Percentiles rank a stretch among this genome's conserved stretches.
These are phyloP conservation scores for Ophioderma brevispina DNA, from an alignment of 35 echinoderm and acorn worm genomes.

Conservation along the genomic window DNA sequence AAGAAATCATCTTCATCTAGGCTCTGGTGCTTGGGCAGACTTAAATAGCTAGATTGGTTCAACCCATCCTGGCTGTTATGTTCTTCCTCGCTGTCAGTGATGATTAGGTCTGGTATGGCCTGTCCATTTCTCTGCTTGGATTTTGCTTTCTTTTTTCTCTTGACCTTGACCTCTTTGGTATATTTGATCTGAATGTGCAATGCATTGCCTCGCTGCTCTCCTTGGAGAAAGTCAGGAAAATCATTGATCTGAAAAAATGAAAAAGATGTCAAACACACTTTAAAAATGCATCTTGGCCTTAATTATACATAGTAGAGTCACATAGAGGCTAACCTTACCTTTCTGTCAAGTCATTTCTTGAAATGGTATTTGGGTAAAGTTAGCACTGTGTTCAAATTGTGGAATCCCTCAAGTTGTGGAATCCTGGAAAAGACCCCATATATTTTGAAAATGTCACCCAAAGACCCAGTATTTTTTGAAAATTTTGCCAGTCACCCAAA, in stretches of 20 bases:
- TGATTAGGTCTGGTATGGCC: slow-evolving; percentile 9
- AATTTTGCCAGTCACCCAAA: too few species aligned
- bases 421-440: too few species aligned
- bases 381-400: too few species aligned
- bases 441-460: too few species aligned
- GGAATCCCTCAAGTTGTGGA: too few species aligned
- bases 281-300: too few species aligned
- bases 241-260: slow-evolving; percentile 81
- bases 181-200: slow-evolving; percentile 87
- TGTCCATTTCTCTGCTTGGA: slow-evolving; percentile 8
- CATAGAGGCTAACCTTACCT: too few species aligned
- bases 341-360: too few species aligned
- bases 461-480: too few species aligned
- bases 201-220: slow-evolving; percentile 89
- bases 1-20: slow-evolving; percentile 71
- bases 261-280: not conserved
- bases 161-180: not conserved
- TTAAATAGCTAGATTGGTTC: not conserved
- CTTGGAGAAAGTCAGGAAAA: slow-evolving; percentile 93
- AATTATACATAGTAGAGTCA: too few species aligned
- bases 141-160: slow-evolving; percentile 21
- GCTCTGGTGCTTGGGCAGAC: slow-evolving; percentile 49
- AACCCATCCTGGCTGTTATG: slow-evolving; percentile 10
- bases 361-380: too few species aligned
- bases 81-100: slow-evolving; percentile 40